phyloP scores from a whole-genome alignment of 2,797 vertebrate species.

The Rhynchonycteris naso region DNA sequence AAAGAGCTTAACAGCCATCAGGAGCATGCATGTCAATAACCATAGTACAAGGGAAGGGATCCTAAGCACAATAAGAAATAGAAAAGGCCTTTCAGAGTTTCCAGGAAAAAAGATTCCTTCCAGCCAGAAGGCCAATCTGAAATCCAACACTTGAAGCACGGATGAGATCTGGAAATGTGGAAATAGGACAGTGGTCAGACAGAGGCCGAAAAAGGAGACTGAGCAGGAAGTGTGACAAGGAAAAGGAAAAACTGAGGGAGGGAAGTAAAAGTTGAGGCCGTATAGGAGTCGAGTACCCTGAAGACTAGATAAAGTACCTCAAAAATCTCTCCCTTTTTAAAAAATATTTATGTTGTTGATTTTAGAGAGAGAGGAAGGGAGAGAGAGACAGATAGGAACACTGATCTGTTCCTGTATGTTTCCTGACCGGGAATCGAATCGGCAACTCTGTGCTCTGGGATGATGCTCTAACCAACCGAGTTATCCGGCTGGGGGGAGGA shows the following conservation, averaged over 20 bases:
- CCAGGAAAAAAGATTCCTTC: slow-evolving; percentile 25
- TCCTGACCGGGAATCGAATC: too few species aligned
- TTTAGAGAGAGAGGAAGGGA: too few species aligned
- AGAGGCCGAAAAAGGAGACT: neutral
- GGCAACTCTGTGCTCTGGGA: too few species aligned
- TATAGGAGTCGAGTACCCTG: neutral
- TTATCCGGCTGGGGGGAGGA: too few species aligned
- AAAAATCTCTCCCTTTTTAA: neutral
- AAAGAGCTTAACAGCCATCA: neutral
- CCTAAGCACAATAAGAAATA: neutral
- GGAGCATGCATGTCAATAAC: neutral
- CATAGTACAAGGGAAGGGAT: neutral
- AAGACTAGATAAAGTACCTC: neutral
- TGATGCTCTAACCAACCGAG: too few species aligned
- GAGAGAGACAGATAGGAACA: too few species aligned
- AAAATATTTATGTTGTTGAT: too few species aligned
- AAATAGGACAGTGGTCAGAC: neutral
- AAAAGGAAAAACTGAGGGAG: neutral
- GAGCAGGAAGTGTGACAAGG: neutral
- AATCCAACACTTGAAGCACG: neutral
- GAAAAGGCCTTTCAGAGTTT: neutral
- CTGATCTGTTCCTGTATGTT: too few species aligned
- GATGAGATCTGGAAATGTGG: slow-evolving; percentile 1
- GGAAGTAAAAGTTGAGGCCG: neutral
- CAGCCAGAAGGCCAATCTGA: slow-evolving; percentile 31